phyloP scores from a whole-genome alignment of 2,113 vertebrate species.

The Anhinga anhinga region DNA sequence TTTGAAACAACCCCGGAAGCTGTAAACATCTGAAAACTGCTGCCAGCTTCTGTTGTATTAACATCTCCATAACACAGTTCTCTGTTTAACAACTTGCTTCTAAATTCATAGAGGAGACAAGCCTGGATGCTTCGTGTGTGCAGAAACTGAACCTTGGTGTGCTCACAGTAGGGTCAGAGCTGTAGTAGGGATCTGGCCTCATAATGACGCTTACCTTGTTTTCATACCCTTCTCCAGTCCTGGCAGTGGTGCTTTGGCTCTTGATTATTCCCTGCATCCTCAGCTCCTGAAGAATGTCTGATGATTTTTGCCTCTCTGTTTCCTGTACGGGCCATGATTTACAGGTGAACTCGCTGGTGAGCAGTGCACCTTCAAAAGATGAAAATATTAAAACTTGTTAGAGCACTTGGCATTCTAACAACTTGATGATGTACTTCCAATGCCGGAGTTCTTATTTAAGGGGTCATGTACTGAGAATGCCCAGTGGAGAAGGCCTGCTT shows the following conservation, averaged over 20 bases:
- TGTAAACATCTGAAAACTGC: background rate
- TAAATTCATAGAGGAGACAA: background rate
- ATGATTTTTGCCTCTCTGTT: slow-evolving; percentile 72
- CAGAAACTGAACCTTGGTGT: background rate
- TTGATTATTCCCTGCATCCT: slow-evolving; percentile 84
- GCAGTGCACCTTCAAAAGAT: background rate
- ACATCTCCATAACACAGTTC: background rate
- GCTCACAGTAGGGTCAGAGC: background rate
- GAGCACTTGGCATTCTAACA: background rate
- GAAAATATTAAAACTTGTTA: background rate
- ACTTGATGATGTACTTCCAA: background rate
- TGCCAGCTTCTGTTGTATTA: background rate
- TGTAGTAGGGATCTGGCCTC: background rate
- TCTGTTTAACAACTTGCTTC: background rate
- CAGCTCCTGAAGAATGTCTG: slow-evolving; percentile 84
- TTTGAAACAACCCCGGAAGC: background rate
- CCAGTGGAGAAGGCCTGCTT: background rate
- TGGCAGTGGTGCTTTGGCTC: slow-evolving; percentile 44
- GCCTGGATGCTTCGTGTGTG: background rate
- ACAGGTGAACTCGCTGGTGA: slow-evolving; percentile 29
- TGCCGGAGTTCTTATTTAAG: background rate
- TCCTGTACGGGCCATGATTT: slow-evolving; percentile 8
- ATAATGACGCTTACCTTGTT: slow-evolving; percentile 69
- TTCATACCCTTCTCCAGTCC: slow-evolving; percentile 71
- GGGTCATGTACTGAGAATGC: background rate